Base-by-base conservation (phyloP, 1,140 invertebrate species). In the Drosophila guanche region DNA sequence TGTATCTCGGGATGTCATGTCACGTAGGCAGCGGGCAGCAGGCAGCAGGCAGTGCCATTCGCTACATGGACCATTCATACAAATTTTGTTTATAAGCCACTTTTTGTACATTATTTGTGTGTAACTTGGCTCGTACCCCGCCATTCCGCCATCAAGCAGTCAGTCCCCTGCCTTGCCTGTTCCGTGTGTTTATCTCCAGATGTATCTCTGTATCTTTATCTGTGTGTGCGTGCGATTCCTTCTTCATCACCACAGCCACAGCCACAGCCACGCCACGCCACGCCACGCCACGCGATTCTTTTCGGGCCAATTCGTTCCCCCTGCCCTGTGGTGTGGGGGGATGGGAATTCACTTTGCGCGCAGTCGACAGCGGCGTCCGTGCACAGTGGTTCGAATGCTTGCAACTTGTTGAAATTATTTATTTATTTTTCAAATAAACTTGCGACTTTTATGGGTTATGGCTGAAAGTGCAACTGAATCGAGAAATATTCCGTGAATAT, bases 31-130 rank as follows among this genome's bases (percentile, higher is more conserved):
- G 33, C 33, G 2, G 33, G 33, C 33, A 37, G 33, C 33, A 12
- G 10, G 33, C 33, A 37, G 25, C 25, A 67, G 27, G 65, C 46
- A 63, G 16, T 1, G 16, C 16, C 16, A 20, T 20, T 48, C 54
- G 75, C 84, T 79, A 79, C 83, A 88, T 88, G 83, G 83, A 88
- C 84, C 83, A 88, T 88, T 88, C 83, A 88, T 88, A 79, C 77
- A 86, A 83, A 86, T 88, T 88, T 88, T 88, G 83, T 88, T 88
- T 88, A 88, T 88, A 88, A 89, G 83, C 84, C 70, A 88, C 84
- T 86, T 85, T 85, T 85, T 74, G 62, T 85, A 80, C 81, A 86
- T 85, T 85, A 85, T 85, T 88, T 86, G 81, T 85, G 74, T 86
- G 81, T 86, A 86, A 85, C 81, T 86, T 79, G 66, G 80, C 51